Percentiles rank a stretch among this genome's conserved stretches.
Evolutionary conservation across 2,888 invertebrate species (phyloP).

Genomic region (Choristoneura rosaceana): DNA sequence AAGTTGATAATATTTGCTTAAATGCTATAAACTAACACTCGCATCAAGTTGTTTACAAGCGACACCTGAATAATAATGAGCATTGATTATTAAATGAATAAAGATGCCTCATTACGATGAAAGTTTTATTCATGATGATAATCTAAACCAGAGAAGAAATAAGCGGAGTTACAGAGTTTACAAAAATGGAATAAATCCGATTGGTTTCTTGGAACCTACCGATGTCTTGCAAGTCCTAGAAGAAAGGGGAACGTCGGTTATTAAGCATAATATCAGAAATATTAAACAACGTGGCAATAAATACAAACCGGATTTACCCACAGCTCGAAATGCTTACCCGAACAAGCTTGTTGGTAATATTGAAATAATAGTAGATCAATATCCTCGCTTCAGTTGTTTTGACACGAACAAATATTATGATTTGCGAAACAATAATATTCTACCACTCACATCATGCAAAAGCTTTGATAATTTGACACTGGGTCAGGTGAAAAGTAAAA

Average conservation of each 20-base stretch:
- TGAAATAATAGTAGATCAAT: conserved; percentile 58
- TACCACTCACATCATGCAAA: conserved; percentile 71
- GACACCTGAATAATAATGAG: conserved; percentile 23
- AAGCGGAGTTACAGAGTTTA: conserved; percentile 82
- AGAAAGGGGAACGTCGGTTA: conserved; percentile 72
- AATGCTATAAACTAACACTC: conserved; percentile 8
- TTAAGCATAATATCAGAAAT: conserved; percentile 77
- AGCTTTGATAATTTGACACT: conserved; percentile 80
- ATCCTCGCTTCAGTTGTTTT: conserved; percentile 72
- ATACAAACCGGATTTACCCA: conserved; percentile 59
- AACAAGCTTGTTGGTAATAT: conserved; percentile 49
- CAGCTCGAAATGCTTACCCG: conserved; percentile 49
- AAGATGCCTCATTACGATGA: conserved; percentile 84
- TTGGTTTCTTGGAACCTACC: conserved; percentile 65
- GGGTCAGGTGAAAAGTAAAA: conserved; percentile 59
- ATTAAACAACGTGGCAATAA: conserved; percentile 73
- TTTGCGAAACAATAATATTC: conserved; percentile 73
- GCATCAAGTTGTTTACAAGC: conserved; percentile 8
- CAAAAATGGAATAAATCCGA: conserved; percentile 74
- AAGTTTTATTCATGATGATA: conserved; percentile 81
- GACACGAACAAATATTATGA: conserved; percentile 74
- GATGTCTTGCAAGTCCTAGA: conserved; percentile 71
- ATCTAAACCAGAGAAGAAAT: conserved; percentile 78
- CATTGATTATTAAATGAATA: conserved; percentile 47
- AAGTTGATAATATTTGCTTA: conserved; percentile 28